Percentiles rank a stretch among this genome's conserved stretches.
Conservation (phyloP, 2,797 vertebrate species). For the Poecilia velifera region DNA sequence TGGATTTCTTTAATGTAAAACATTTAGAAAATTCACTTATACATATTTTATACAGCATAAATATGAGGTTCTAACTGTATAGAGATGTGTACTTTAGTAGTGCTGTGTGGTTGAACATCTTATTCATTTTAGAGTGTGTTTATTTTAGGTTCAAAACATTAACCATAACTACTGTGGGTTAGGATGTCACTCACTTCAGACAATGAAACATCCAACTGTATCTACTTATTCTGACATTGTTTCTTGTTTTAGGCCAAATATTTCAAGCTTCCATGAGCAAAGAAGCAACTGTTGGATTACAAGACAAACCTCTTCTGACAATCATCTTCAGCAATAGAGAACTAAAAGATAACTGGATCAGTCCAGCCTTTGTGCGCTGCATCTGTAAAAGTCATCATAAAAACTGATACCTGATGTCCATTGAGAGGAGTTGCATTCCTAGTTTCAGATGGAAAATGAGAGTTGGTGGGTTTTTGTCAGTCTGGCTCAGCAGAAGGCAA, state of each 20-base stretch:
- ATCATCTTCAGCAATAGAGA: background rate
- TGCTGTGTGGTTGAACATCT: background rate
- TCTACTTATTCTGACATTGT: slow-evolving; percentile 1
- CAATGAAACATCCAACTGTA: background rate
- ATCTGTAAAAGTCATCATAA: background rate
- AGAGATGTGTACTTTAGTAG: background rate
- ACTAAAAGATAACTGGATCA: slow-evolving; percentile 25
- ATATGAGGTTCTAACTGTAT: background rate
- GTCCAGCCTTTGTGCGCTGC: background rate
- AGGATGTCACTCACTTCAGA: background rate
- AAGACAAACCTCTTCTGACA: slow-evolving; percentile 12
- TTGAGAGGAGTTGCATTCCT: background rate
- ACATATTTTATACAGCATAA: background rate
- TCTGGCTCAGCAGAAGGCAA: background rate
- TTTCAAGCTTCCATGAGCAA: slow-evolving; percentile 44
- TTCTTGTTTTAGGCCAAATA: slow-evolving; percentile 40
- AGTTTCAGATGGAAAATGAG: background rate
- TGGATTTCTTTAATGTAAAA: background rate
- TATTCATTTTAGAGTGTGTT: background rate
- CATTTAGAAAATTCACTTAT: background rate
- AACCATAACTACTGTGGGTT: background rate
- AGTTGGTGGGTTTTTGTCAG: background rate
- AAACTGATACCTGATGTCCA: background rate
- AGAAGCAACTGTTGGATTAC: slow-evolving; percentile 28
- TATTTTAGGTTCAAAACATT: background rate